Evolutionary conservation across 2,113 vertebrate genomes (phyloP).

Genomic region (Zingel zingel): DNA sequence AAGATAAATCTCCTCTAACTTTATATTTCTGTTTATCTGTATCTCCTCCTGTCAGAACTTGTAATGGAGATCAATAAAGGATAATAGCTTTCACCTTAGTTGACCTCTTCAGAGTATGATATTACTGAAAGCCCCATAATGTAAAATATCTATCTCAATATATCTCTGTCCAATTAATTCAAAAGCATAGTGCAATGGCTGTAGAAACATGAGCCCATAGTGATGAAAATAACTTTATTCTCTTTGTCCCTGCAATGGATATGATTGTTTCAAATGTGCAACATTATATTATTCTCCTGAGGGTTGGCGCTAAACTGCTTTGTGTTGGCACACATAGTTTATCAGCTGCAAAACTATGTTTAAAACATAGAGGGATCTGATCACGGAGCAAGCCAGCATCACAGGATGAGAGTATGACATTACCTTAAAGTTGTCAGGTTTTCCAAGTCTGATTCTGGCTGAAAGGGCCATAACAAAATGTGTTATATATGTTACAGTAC

Average conservation of each 20-base stretch:
- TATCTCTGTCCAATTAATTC: conserved; percentile 42
- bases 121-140: conserved; percentile 30
- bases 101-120: conserved; percentile 35
- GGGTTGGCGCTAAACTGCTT: not conserved
- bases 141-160: conserved; percentile 28
- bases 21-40: conserved; percentile 56
- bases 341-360: not conserved
- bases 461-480: not conserved
- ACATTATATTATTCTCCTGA: not conserved
- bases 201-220: conserved; percentile 17
- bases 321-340: not conserved
- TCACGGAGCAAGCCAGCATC: not conserved
- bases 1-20: conserved; percentile 31
- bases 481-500: not conserved
- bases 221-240: conserved; percentile 36
- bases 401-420: not conserved
- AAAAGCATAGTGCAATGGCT: conserved; percentile 1
- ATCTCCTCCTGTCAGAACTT: conserved; percentile 41
- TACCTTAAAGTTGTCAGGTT: conserved; percentile 11
- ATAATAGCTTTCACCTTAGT: conserved; percentile 50
- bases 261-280: conserved; percentile 3
- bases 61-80: conserved; percentile 56
- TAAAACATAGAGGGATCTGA: conserved; percentile 5
- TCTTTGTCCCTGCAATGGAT: not conserved
- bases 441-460: conserved; percentile 5